Evolutionary conservation across 2,113 vertebrate genomes (phyloP).

Genomic region (Pseudorhombus dupliciocellatus): DNA sequence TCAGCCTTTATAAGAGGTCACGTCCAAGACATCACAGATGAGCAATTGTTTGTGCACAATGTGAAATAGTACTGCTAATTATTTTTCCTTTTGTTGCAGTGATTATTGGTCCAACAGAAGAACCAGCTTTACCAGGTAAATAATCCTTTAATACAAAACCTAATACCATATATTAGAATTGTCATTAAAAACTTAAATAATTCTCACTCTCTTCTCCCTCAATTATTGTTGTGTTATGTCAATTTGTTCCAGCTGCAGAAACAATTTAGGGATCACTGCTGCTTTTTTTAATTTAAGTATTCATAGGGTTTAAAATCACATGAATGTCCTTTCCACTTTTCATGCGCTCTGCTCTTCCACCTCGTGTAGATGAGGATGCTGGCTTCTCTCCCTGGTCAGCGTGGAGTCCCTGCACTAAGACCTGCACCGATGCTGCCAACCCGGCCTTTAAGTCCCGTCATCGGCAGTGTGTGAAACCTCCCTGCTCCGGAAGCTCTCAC

Average conservation of each 20-base stretch:
- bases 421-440: slow-evolving; percentile 79
- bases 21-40: not conserved
- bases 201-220: not conserved
- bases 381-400: slow-evolving; percentile 81
- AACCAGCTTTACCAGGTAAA: slow-evolving; percentile 76
- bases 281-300: no score
- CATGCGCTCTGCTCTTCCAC: not conserved
- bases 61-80: not conserved
- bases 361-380: slow-evolving; percentile 73
- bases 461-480: slow-evolving; percentile 76
- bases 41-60: not conserved
- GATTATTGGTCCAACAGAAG: slow-evolving; percentile 70
- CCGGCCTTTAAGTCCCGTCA: slow-evolving; percentile 82
- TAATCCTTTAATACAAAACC: not conserved
- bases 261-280: no score
- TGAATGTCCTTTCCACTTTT: not conserved
- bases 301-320: no score
- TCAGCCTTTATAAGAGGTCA: not conserved
- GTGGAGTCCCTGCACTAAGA: slow-evolving; percentile 87
- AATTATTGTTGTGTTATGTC: not conserved
- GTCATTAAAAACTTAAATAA: not conserved
- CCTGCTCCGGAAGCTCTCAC: slow-evolving; percentile 78
- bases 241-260: no score
- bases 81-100: slow-evolving; percentile 55
- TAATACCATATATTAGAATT: not conserved